These are phyloP conservation scores for Allolobophora icterica DNA, from an alignment of 2,888 invertebrate species.

Conservation along the genomic window DNA sequence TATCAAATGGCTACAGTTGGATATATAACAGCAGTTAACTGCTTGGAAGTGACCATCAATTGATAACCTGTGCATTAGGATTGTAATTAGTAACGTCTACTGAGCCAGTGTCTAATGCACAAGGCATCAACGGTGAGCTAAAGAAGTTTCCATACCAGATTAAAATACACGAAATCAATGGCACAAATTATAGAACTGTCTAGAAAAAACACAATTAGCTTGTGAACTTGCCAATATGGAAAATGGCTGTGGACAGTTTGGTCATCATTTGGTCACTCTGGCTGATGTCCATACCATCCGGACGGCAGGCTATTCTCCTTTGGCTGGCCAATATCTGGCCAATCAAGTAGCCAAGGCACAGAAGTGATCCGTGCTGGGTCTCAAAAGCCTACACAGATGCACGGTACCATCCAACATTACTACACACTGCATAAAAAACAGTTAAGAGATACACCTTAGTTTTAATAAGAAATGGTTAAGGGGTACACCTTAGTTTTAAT, in stretches of 20 bases:
- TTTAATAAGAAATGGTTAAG: background rate
- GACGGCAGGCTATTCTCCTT: background rate
- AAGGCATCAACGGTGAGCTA: background rate
- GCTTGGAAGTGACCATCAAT: background rate
- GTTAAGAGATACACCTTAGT: too few species aligned
- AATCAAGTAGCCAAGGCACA: conserved; percentile 74
- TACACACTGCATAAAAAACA: background rate
- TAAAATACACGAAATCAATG: background rate
- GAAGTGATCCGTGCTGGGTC: conserved; percentile 79
- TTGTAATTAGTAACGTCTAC: too few species aligned
- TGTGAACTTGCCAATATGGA: background rate
- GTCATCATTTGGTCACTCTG: background rate
- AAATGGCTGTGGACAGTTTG: background rate
- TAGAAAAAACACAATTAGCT: background rate
- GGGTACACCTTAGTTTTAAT: too few species aligned
- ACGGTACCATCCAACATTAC: background rate
- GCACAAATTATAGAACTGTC: background rate
- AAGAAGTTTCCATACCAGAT: too few species aligned
- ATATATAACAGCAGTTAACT: background rate
- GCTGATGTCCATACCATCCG: background rate
- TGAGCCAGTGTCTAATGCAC: too few species aligned
- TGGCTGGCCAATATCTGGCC: conserved; percentile 50
- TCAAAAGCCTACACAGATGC: conserved; percentile 71
- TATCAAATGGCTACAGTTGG: too few species aligned
- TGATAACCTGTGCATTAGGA: background rate